phyloP scores from a whole-genome alignment of 1,140 invertebrate genomes.

The Drosophila nebulosa region DNA sequence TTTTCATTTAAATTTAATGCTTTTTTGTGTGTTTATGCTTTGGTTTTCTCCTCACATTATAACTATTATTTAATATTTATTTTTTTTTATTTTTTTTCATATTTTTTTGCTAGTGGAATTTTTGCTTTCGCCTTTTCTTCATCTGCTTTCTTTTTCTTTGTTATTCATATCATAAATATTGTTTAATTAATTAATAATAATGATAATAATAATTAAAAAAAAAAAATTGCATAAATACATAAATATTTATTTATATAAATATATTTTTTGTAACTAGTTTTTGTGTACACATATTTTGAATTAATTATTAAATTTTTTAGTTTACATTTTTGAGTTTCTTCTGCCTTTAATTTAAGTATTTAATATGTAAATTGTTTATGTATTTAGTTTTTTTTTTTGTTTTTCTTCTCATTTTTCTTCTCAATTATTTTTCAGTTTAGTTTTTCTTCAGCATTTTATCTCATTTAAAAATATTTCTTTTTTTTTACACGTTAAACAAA shows the following conservation, averaged over 20 bases:
- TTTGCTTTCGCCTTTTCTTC: not conserved
- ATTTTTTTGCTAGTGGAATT: conserved; percentile 15
- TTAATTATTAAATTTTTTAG: conserved; percentile 41
- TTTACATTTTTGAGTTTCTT: conserved; percentile 13
- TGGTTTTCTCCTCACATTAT: conserved; percentile 6
- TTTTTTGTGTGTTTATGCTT: conserved; percentile 19
- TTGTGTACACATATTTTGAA: conserved; percentile 18
- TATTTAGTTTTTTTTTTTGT: conserved; percentile 1
- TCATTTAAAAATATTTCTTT: not conserved
- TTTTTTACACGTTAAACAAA: conserved; percentile 8
- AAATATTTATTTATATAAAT: not conserved
- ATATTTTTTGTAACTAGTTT: not conserved
- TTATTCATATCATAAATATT: conserved; percentile 37
- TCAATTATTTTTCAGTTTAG: conserved; percentile 43
- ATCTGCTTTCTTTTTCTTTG: not conserved
- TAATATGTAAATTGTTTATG: conserved; percentile 20
- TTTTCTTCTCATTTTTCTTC: not conserved
- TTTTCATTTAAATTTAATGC: not conserved
- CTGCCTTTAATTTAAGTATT: not conserved
- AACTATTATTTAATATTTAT: not conserved
- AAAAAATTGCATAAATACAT: conserved; percentile 48
- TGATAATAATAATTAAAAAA: conserved; percentile 32
- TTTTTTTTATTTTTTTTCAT: conserved; percentile 30
- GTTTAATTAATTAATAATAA: conserved; percentile 20
- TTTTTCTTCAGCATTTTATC: conserved; percentile 39